Percentiles rank a stretch among this genome's conserved stretches.
These are phyloP conservation scores for Phaenicophaeus curvirostris DNA, from an alignment of 2,797 vertebrate genomes.

Conservation along the genomic window DNA sequence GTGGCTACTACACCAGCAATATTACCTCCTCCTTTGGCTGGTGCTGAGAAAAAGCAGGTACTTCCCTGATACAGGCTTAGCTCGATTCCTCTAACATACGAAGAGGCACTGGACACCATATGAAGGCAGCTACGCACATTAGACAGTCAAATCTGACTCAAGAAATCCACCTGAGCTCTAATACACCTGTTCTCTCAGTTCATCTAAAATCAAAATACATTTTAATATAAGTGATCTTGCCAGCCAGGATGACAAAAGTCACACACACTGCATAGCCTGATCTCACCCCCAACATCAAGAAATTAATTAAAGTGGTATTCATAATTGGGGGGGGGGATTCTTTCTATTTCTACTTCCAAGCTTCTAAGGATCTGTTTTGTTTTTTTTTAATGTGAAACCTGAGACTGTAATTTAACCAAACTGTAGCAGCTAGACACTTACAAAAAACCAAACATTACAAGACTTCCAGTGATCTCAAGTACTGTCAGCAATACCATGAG, in stretches of 20 bases:
- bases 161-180: not conserved
- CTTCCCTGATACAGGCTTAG: not conserved
- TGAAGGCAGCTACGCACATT: not conserved
- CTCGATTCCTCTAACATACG: fast-evolving
- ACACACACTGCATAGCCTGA: not conserved
- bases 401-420: constrained; percentile 46
- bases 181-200: not conserved
- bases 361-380: constrained; percentile 17
- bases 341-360: constrained; percentile 1
- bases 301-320: not conserved
- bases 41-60: not conserved
- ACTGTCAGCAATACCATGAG: constrained; percentile 1
- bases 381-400: constrained; percentile 28
- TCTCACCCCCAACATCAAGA: not conserved
- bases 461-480: constrained; percentile 29
- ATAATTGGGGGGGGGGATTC: not conserved
- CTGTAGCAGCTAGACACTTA: not conserved
- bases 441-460: constrained; percentile 48
- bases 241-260: not conserved
- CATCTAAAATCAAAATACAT: not conserved
- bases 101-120: not conserved
- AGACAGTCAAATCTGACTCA: not conserved
- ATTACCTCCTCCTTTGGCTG: not conserved
- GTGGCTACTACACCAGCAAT: not conserved
- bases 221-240: not conserved